Evolutionary conservation across 2,113 vertebrate species (phyloP), one percentile per base, ranked within the genome.

Genomic region (Gallinago media): DNA sequence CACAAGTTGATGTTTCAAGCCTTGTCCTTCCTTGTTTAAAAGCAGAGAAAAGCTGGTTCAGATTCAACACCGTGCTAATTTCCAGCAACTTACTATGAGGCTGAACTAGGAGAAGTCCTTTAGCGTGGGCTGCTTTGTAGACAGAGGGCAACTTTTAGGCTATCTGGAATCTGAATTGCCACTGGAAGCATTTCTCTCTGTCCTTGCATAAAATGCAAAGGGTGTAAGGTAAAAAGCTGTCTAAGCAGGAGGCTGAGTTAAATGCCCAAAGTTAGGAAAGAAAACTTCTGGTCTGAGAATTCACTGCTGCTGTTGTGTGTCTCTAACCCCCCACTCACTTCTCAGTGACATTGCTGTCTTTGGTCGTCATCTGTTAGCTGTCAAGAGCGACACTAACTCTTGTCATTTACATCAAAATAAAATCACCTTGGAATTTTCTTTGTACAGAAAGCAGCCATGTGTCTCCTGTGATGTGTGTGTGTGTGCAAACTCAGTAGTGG

Each of bases 271-370:
- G 5, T 29, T 8, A 49, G 47, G 44, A 85, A 46, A 61, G 17
- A 75, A 78, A 59, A 36, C 3, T 2, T 68, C 22, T 8, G 8
- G 4, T 40, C 21, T 76, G 26, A 56, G 21, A 83, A 70, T 49
- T 13, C 7, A 29, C 32, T 75, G 32, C 38, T 80, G 19, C 71
- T 54, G 15, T 17, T 67, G 15, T 12, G 25, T 12, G 78, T 71
- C 25, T 65, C 11, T 31, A 31, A 38, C 9, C 32, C 29, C 46
- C 27, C 3, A 1, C 31, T 73, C 0, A 0, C 11, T 79, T 65
- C 74, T 56, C 61, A 49, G 38, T 56, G 52, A 59, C 31, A 23
- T 14, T 36, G 11, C 17, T 79, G 26, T 12, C 54, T 49, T 75
- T 2, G 3, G 29, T 55, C 56, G 3, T 56, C 19, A 58, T 25